phyloP scores from a whole-genome alignment of 2,888 invertebrate genomes.

The Sceliomorpha sp. region DNA sequence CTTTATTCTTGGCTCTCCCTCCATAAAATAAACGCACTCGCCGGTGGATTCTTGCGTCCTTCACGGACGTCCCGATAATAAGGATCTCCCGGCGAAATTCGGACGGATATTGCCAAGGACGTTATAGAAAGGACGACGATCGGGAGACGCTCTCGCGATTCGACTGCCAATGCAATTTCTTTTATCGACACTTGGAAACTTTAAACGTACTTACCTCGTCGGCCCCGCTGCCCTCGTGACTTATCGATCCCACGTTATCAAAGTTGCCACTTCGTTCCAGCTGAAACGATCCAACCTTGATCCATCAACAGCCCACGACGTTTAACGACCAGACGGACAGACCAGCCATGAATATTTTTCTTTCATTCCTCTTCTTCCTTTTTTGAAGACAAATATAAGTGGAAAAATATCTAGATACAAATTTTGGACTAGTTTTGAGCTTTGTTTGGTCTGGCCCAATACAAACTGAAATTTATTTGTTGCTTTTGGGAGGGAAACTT shows the following conservation, averaged over 20 bases:
- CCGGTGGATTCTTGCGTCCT: conserved; percentile 25
- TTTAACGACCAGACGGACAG: conserved; percentile 38
- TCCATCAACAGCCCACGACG: conserved; percentile 38
- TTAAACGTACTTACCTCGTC: conserved; percentile 22
- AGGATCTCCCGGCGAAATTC: conserved; percentile 32
- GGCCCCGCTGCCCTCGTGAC: not conserved
- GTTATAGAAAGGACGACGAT: conserved; percentile 27
- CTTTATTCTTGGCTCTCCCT: no score
- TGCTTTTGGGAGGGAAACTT: no score
- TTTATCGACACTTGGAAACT: conserved; percentile 51
- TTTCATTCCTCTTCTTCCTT: not conserved
- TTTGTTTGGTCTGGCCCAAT: no score
- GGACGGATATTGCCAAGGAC: conserved; percentile 36
- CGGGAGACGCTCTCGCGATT: conserved; percentile 30
- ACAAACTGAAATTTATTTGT: no score
- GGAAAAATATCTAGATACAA: no score
- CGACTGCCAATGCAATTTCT: conserved; percentile 48
- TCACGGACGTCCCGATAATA: conserved; percentile 24
- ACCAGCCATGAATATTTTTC: conserved; percentile 25
- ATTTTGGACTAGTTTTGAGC: no score
- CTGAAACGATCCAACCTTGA: conserved; percentile 30
- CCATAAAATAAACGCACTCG: conserved; percentile 15
- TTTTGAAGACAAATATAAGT: no score
- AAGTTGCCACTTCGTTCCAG: conserved; percentile 42
- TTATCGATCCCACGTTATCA: conserved; percentile 43